Percentiles rank a stretch among this genome's conserved stretches.
phyloP scores from a whole-genome alignment of 2,797 vertebrate genomes.

The Ispidina lecontei region DNA sequence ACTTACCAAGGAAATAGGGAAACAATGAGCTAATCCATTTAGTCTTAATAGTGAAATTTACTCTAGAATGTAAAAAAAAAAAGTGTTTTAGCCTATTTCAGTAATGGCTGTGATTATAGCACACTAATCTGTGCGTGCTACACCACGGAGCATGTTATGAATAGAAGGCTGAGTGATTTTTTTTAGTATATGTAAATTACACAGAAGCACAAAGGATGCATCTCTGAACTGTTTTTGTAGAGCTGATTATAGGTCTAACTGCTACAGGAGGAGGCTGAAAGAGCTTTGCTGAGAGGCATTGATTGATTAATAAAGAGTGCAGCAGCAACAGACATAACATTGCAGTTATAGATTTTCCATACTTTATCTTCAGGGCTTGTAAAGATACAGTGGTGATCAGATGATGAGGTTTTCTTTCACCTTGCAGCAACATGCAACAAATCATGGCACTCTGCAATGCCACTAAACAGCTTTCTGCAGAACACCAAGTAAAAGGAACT shows the following conservation, averaged over 20 bases:
- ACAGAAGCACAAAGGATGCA: conserved; percentile 44
- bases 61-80: conserved; percentile 10
- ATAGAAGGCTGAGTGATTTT: conserved; percentile 17
- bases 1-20: conserved; percentile 27
- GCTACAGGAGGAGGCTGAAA: conserved; percentile 55
- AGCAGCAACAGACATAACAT: conserved; percentile 67
- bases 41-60: conserved; percentile 52
- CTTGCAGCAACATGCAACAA: conserved; percentile 5
- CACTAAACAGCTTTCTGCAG: conserved; percentile 22
- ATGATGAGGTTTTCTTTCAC: conserved; percentile 55
- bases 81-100: conserved; percentile 6
- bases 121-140: not conserved
- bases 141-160: conserved; percentile 38
- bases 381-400: conserved; percentile 44
- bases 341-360: conserved; percentile 72
- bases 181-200: conserved; percentile 56
- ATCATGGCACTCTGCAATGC: conserved; percentile 9
- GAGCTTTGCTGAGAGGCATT: conserved; percentile 60
- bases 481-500: conserved; percentile 17
- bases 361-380: conserved; percentile 59
- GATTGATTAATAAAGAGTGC: conserved; percentile 63
- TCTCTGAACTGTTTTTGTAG: conserved; percentile 62
- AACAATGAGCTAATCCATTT: conserved; percentile 45
- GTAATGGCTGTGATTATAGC: conserved; percentile 49
- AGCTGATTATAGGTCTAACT: conserved; percentile 63